These are phyloP conservation scores for Discoglossus pictus DNA, from an alignment of 2,797 vertebrate species.

Conservation along the genomic window DNA sequence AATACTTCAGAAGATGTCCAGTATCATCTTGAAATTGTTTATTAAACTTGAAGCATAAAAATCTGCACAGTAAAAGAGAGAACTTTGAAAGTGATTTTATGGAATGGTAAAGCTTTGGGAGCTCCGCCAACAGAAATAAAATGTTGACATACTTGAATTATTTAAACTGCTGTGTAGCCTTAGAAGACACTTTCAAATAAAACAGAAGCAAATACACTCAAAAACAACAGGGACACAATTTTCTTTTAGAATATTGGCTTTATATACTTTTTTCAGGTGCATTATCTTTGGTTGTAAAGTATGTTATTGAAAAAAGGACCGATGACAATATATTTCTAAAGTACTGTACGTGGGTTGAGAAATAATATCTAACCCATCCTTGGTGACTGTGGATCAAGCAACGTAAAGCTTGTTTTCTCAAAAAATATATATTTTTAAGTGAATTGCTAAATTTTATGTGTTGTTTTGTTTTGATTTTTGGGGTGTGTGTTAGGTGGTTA, in stretches of 20 bases:
- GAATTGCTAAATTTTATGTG: too few species aligned
- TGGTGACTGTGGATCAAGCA: too few species aligned
- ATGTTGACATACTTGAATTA: slow-evolving; percentile 44
- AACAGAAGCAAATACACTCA: slow-evolving; percentile 23
- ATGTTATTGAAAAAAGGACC: slow-evolving; percentile 2
- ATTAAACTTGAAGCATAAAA: slow-evolving; percentile 9
- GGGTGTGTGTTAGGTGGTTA: too few species aligned
- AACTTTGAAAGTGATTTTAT: slow-evolving; percentile 39
- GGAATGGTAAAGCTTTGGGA: slow-evolving; percentile 32
- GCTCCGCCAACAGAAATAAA: slow-evolving; percentile 37
- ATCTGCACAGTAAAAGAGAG: slow-evolving; percentile 9
- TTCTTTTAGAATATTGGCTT: slow-evolving; percentile 9
- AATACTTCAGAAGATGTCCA: slow-evolving; percentile 22
- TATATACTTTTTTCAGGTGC: slow-evolving; percentile 12
- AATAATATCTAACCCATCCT: too few species aligned
- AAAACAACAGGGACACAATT: slow-evolving; percentile 12
- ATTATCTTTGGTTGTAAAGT: slow-evolving; percentile 15
- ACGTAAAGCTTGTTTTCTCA: too few species aligned
- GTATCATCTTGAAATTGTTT: slow-evolving; percentile 9
- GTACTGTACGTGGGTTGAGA: not conserved
- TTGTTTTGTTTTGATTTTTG: too few species aligned
- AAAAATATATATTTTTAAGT: too few species aligned
- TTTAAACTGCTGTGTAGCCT: slow-evolving; percentile 39
- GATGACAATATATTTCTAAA: too few species aligned
- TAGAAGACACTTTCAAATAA: slow-evolving; percentile 35